Evolutionary conservation across 53 echinoderm and acorn worm species (phyloP).

Genomic region (Echinometra lucunter): DNA sequence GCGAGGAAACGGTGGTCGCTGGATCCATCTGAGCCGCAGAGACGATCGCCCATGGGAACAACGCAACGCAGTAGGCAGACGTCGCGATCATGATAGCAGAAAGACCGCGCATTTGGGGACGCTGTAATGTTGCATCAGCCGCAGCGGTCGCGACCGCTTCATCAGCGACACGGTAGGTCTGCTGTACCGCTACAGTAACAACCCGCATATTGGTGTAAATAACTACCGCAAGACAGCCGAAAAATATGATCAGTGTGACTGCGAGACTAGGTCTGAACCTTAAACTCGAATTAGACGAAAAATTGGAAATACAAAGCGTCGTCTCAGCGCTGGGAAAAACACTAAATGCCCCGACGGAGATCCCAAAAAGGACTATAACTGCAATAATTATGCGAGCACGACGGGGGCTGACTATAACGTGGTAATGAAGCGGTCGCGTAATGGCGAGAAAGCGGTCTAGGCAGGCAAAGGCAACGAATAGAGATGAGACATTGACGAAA

Average conservation of each 20-base stretch:
- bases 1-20: conserved; percentile 41
- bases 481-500: conserved; percentile 52
- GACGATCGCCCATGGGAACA: conserved; percentile 64
- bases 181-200: conserved; percentile 38
- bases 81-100: conserved; percentile 50
- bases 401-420: neutral
- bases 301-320: conserved; percentile 61
- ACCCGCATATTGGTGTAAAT: conserved; percentile 59
- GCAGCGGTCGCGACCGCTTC: conserved; percentile 5
- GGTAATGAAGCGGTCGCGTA: conserved; percentile 59
- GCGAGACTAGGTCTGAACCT: conserved; percentile 45
- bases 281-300: conserved; percentile 47
- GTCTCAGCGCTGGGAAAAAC: conserved; percentile 56
- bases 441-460: conserved; percentile 59
- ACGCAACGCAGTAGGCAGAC: conserved; percentile 55
- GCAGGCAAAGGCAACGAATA: conserved; percentile 59
- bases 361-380: neutral
- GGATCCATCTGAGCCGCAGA: conserved; percentile 55
- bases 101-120: conserved; percentile 39
- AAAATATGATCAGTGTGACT: neutral
- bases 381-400: neutral
- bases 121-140: neutral
- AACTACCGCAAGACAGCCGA: conserved; percentile 11
- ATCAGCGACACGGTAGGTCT: conserved; percentile 34
- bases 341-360: conserved; percentile 18